Evolutionary conservation across 2,113 vertebrate species (phyloP), one percentile per base, ranked within the genome.

Genomic region (Leptosomus discolor): DNA sequence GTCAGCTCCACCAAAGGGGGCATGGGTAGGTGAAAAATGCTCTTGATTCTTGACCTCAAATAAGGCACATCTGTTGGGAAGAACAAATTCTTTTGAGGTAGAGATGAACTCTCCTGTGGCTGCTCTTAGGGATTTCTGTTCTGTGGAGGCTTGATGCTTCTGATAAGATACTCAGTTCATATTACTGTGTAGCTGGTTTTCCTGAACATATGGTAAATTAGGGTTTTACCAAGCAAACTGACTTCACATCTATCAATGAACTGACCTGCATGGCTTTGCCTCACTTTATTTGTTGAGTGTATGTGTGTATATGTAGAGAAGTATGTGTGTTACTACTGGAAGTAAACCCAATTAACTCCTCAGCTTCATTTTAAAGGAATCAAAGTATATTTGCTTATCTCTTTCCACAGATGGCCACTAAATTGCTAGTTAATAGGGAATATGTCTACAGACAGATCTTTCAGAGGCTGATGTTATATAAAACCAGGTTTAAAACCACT

Each of bases 311-410:
- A 11, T 45, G 16, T 65, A 43, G n/a, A n/a, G n/a, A 63, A 79
- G 34, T 82, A 76, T 57, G 61, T 86, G 46, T 83, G 37, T 85
- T 92, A 83, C 68, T 90, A 57, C 0, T 19, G 68, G 48, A 94
- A 91, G 83, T 91, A 86, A 96, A 78, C 81, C 43, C 80, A 86
- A 45, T 94, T 87, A 91, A 91, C 61, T 91, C 80, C 86, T 92
- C 53, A 85, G 60, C 41, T 76, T 87, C 19, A 43, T 87, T 92
- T 92, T 75, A 87, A 71, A 79, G 84, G 57, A 89, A 85, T 83
- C 75, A 92, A 94, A 95, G 56, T 32, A 29, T 87, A 91, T 82
- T 95, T 94, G 43, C 69, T 92, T 94, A 78, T 79, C 61, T 39
- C 11, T 88, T 95, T 91, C 78, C 69, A 82, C 80, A 90, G 69